Percentiles rank a stretch among this genome's conserved stretches.
phyloP scores from a whole-genome alignment of 1,140 invertebrate genomes.

The Bombus picipes region DNA sequence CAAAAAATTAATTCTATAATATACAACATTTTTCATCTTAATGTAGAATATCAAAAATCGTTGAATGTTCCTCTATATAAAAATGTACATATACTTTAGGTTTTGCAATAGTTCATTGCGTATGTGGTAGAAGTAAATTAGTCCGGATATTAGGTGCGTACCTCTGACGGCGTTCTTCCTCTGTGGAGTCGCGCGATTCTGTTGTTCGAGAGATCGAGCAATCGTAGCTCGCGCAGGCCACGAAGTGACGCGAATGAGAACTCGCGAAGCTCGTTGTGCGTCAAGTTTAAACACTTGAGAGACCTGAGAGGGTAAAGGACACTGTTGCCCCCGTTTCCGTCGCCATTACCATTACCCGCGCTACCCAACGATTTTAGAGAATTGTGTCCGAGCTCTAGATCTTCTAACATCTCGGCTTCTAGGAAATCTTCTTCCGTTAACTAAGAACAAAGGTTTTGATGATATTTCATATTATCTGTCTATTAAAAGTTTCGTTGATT shows the following conservation, averaged over 20 bases:
- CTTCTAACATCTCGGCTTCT: slow-evolving; percentile 86
- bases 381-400: slow-evolving; percentile 88
- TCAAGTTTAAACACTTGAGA: slow-evolving; percentile 87
- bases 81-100: background rate
- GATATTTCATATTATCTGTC: background rate
- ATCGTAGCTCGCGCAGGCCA: slow-evolving; percentile 86
- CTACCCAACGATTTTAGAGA: slow-evolving; percentile 85
- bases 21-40: too few species aligned
- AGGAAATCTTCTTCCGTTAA: slow-evolving; percentile 89
- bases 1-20: background rate
- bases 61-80: background rate
- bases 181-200: slow-evolving; percentile 87
- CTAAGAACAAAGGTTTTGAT: slow-evolving; percentile 76
- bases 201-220: slow-evolving; percentile 90
- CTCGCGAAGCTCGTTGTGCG: slow-evolving; percentile 88
- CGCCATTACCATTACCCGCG: slow-evolving; percentile 65
- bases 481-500: background rate
- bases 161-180: slow-evolving; percentile 84
- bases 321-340: slow-evolving; percentile 83
- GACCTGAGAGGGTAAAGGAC: slow-evolving; percentile 87
- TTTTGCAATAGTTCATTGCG: background rate
- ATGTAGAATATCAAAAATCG: background rate
- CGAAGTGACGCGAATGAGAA: slow-evolving; percentile 90
- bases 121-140: background rate
- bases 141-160: slow-evolving; percentile 69